Conservation (phyloP, 2,888 invertebrate genomes). For the Agrypnus murinus region DNA sequence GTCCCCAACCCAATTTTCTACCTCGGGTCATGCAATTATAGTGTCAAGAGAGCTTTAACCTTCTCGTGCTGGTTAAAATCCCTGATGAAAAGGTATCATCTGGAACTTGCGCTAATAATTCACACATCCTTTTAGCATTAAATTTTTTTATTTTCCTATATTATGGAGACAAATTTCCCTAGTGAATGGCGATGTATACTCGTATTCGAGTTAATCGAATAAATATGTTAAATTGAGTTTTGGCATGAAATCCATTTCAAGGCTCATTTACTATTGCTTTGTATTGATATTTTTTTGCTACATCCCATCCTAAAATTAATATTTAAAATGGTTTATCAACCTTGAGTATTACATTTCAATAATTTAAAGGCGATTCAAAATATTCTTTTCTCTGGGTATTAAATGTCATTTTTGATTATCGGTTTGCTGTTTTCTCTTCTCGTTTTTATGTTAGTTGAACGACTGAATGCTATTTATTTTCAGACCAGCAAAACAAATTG, state of each 20-base stretch:
- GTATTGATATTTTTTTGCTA: neutral
- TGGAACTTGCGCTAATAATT: conserved; percentile 1
- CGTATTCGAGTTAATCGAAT: neutral
- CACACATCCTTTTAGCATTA: conserved; percentile 3
- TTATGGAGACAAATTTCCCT: neutral
- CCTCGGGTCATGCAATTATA: conserved; percentile 5
- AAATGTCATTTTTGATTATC: too few species aligned
- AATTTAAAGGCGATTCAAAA: too few species aligned
- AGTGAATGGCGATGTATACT: neutral
- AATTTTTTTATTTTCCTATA: neutral
- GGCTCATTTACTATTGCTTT: neutral
- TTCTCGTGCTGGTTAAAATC: conserved; percentile 1
- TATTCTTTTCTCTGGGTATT: too few species aligned
- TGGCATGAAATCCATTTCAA: neutral
- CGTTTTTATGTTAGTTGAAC: too few species aligned
- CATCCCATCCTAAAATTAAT: too few species aligned
- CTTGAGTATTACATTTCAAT: too few species aligned
- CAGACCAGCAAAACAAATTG: too few species aligned
- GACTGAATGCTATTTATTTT: too few species aligned
- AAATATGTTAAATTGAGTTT: neutral
- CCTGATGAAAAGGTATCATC: conserved; percentile 12
- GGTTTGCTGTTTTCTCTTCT: too few species aligned
- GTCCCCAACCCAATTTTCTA: conserved; percentile 6
- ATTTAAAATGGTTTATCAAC: too few species aligned
- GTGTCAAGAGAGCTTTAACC: conserved; percentile 21